Evolutionary conservation across 2,113 vertebrate genomes (phyloP), one percentile per base, ranked within the genome.

Genomic region (Tiliqua scincoides): DNA sequence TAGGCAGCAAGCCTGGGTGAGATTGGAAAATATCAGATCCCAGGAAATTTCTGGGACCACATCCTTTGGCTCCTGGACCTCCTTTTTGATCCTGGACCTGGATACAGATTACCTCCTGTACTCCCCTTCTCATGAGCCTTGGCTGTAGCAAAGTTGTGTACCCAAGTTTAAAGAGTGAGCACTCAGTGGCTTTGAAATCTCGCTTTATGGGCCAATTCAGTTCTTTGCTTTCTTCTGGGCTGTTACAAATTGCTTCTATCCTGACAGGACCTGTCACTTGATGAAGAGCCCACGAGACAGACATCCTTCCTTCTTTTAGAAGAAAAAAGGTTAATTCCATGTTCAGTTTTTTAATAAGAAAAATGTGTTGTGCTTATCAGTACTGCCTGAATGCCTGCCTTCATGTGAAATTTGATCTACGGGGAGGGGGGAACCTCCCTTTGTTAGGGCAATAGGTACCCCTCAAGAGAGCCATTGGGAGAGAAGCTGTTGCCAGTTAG

Each of bases 381-480:
- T 5, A 79, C 18, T 61, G 32, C 54, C 37, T 78, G 76, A 61
- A 79, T 79, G 77, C 30, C 77, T 79, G 1, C 4, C 21, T 0
- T 4, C 85, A 30, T 73, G 59, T 82, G 71, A 75, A 87, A 3
- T 40, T 75, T 0, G 7, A 75, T n/a, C 43, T 63, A 83, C 27
- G 32, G 40, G 32, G 61, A 89, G 32, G 6, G 20, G 23, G 80
- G 15, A 32, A 57, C 54, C 54, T 14, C 15, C 8, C 78, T 86
- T 65, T 84, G 54, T 80, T 8, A 78, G 71, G 37, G 54, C 75
- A 83, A 83, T 21, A 27, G 25, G 65, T 14, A 30, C 35, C 25
- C 82, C 37, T 62, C 57, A 68, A 90, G 32, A 30, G 73, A 61
- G 81, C 5, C 62, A 67, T 79, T 90, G 3, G 74, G 65, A 79